A percentile compares a stretch with the other conserved stretches of the same genome.
Conservation (phyloP, 2,113 vertebrate genomes). For the Tragelaphus imberbis region DNA sequence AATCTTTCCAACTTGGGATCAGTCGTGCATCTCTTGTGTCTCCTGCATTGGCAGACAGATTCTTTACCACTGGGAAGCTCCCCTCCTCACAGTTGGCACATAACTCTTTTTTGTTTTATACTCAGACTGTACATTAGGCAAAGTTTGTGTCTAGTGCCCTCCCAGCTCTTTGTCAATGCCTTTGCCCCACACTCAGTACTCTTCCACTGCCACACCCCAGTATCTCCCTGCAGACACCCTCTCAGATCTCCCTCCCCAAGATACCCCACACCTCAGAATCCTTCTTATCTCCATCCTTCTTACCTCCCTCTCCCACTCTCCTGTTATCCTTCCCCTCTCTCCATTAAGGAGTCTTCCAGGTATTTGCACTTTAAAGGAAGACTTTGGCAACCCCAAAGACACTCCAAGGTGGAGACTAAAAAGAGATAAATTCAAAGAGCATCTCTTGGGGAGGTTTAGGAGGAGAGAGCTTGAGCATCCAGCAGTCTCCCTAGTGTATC, state of each 20-base stretch:
- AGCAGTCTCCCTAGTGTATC: background rate
- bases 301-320: background rate
- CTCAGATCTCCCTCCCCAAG: background rate
- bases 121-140: background rate
- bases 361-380: background rate
- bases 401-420: background rate
- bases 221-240: background rate
- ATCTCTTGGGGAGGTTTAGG: background rate
- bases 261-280: background rate
- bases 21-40: background rate
- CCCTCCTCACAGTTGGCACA: background rate
- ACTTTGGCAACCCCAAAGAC: background rate
- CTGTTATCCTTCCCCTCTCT: background rate
- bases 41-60: background rate
- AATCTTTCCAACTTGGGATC: background rate
- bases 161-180: background rate
- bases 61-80: background rate
- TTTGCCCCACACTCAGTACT: background rate
- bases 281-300: background rate
- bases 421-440: background rate
- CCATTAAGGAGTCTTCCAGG: background rate
- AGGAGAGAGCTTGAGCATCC: background rate
- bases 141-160: background rate
- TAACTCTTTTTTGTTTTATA: background rate
- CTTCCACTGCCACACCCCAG: background rate